A percentile compares a stretch with the other conserved stretches of the same genome.
These are phyloP conservation scores for Hypselothyrea guttata DNA, from an alignment of 2,888 invertebrate species.

Conservation along the genomic window DNA sequence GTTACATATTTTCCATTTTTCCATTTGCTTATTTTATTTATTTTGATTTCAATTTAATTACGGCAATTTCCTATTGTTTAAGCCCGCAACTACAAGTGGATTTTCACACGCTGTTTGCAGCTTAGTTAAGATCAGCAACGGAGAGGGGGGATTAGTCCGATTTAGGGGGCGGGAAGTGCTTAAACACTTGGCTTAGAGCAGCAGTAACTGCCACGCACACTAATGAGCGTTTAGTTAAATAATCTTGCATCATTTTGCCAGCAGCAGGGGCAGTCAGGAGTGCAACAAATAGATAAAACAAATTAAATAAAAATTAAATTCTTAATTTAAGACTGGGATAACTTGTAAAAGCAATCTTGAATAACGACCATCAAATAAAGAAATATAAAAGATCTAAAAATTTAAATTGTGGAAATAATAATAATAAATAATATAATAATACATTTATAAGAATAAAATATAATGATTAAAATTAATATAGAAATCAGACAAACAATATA, in stretches of 20 bases:
- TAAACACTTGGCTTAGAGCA: conserved; percentile 2
- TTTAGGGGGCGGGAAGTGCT: conserved; percentile 13
- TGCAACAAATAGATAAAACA: neutral
- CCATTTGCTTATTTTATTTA: neutral
- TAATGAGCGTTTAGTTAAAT: conserved; percentile 56
- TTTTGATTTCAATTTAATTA: conserved; percentile 48
- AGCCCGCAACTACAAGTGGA: conserved; percentile 24
- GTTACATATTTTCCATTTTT: too few relatives aligned
- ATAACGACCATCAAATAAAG: too few relatives aligned
- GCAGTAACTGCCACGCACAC: conserved; percentile 38
- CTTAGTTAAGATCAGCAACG: neutral
- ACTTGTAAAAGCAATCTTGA: too few relatives aligned
- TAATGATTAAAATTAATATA: too few relatives aligned
- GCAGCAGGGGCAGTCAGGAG: conserved; percentile 33
- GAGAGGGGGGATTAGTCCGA: too few relatives aligned
- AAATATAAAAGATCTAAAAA: too few relatives aligned
- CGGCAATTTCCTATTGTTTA: conserved; percentile 26
- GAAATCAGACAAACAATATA: too few relatives aligned
- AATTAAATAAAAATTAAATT: conserved; percentile 1
- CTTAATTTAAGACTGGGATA: too few relatives aligned
- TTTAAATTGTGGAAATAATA: too few relatives aligned
- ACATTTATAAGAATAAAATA: too few relatives aligned
- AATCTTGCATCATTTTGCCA: conserved; percentile 29
- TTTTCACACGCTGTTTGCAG: conserved; percentile 52
- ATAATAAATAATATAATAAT: too few relatives aligned